Evolutionary conservation across 2,113 vertebrate species (phyloP).

Genomic region (Sylvia atricapilla): DNA sequence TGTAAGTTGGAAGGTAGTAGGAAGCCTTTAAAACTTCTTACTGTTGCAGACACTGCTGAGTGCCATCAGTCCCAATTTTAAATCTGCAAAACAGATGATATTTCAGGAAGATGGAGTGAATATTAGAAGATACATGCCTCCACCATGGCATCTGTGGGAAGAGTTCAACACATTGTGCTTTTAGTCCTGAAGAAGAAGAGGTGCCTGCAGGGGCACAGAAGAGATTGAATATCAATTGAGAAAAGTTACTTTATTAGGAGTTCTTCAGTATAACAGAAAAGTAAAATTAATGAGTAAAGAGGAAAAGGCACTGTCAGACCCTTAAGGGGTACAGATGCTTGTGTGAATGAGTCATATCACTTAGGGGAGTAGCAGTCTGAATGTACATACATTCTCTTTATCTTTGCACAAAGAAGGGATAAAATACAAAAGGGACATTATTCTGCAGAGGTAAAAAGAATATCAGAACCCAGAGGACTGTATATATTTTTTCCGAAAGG

Average conservation of each 20-base stretch:
- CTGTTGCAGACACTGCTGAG: not conserved
- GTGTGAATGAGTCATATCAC: constrained; percentile 30
- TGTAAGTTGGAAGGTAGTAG: not conserved
- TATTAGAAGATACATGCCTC: not conserved
- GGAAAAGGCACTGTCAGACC: not conserved
- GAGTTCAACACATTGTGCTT: not conserved
- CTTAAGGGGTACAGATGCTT: constrained; percentile 22
- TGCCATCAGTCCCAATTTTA: not conserved
- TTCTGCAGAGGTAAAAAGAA: not conserved
- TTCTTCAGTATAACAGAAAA: constrained; percentile 13
- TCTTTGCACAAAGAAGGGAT: not conserved
- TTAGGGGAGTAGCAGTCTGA: not conserved
- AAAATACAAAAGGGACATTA: constrained; percentile 1
- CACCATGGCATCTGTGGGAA: not conserved
- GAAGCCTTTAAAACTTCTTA: not conserved
- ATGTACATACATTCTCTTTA: constrained; percentile 2
- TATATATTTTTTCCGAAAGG: not conserved
- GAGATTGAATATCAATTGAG: not conserved
- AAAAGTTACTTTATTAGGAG: constrained; percentile 38
- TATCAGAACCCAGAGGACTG: not conserved
- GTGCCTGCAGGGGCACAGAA: not conserved
- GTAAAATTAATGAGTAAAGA: constrained; percentile 31
- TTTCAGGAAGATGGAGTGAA: not conserved
- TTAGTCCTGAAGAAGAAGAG: not conserved
- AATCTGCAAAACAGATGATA: not conserved